Conservation (phyloP, 2,113 vertebrate genomes). For the Tenrec ecaudatus region DNA sequence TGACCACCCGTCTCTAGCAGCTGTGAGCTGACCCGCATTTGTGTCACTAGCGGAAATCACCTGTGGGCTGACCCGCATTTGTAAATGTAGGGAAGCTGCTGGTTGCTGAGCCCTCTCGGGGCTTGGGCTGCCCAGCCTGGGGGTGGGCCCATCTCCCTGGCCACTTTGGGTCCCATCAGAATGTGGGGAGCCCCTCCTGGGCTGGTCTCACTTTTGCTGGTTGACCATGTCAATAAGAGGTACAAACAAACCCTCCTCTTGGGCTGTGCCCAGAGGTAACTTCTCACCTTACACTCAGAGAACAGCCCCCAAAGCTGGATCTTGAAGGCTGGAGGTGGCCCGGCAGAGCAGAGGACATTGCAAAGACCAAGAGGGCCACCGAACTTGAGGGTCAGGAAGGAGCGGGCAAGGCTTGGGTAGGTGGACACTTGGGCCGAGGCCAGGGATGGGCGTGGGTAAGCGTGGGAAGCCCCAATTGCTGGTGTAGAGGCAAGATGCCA, state of each 20-base stretch:
- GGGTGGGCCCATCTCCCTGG: not conserved
- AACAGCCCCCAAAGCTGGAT: not conserved
- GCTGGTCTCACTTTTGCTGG: not conserved
- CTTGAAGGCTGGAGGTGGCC: not conserved
- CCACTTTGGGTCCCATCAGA: not conserved
- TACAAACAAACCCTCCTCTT: not conserved
- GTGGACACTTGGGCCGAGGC: too few species aligned
- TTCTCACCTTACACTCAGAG: not conserved
- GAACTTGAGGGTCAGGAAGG: not conserved
- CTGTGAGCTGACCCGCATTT: accelerated
- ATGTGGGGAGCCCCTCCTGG: too few species aligned
- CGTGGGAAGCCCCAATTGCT: not conserved
- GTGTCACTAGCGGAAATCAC: not conserved
- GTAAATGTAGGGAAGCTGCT: not conserved
- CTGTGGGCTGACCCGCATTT: too few species aligned
- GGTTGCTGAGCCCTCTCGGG: too few species aligned
- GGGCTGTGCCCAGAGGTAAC: not conserved
- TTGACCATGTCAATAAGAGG: not conserved
- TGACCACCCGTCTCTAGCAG: not conserved
- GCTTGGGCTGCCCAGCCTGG: not conserved
- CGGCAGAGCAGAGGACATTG: not conserved
- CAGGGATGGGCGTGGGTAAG: accelerated
- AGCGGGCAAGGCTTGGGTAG: not conserved
- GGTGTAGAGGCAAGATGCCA: accelerated
- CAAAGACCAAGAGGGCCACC: not conserved